Percentiles rank a stretch among this genome's conserved stretches.
phyloP scores from a whole-genome alignment of 2,888 invertebrate genomes.

The Xestia xanthographa region DNA sequence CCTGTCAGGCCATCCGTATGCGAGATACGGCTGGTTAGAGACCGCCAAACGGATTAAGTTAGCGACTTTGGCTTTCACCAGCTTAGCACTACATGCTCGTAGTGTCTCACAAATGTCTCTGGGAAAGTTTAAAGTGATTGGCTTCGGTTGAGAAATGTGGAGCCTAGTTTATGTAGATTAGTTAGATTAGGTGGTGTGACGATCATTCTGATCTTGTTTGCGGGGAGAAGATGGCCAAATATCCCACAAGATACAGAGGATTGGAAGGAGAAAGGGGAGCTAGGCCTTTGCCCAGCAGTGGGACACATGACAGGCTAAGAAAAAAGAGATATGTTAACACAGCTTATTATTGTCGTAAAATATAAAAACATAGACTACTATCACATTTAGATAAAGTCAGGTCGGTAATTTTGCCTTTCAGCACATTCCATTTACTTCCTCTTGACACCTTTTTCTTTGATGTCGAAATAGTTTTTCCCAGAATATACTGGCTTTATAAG shows the following conservation, averaged over 20 bases:
- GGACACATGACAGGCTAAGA: background rate
- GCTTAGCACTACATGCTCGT: constrained; percentile 53
- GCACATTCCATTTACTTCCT: constrained; percentile 20
- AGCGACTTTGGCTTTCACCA: constrained; percentile 55
- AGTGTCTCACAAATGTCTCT: constrained; percentile 32
- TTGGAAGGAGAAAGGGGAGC: background rate
- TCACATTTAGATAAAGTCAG: background rate
- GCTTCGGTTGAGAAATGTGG: constrained; percentile 13
- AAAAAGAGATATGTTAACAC: background rate
- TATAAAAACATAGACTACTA: background rate
- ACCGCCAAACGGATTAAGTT: constrained; percentile 65
- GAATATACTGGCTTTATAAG: constrained; percentile 13
- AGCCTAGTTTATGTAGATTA: constrained; percentile 6
- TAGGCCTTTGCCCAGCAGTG: background rate
- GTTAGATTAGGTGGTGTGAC: too few species aligned
- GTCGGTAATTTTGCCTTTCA: background rate
- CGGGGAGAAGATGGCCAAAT: background rate
- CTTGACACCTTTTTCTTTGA: constrained; percentile 43
- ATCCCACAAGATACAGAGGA: background rate
- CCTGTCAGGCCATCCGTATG: constrained; percentile 44
- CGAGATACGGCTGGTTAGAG: constrained; percentile 57
- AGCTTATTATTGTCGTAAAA: background rate
- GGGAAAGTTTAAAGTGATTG: constrained; percentile 56
- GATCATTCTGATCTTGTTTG: too few species aligned
- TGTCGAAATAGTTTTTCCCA: constrained; percentile 13